Evolutionary conservation across 2,113 vertebrate species (phyloP).

Genomic region (Ictalurus punctatus): DNA sequence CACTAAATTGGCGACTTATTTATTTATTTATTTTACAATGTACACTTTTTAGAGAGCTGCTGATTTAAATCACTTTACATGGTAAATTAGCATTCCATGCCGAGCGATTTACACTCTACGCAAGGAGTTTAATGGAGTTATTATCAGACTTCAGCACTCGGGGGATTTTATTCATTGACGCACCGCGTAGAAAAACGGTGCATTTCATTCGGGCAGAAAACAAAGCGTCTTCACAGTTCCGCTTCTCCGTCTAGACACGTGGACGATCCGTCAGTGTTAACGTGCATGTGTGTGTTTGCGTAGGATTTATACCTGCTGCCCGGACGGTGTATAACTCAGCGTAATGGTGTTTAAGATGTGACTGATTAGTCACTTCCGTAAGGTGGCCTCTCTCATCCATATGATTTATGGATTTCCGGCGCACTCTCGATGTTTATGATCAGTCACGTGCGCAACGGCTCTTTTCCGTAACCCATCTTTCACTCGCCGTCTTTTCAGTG

Average conservation of each 20-base stretch:
- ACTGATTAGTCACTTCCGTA: slow-evolving; percentile 38
- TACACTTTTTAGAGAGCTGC: neutral
- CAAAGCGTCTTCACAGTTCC: neutral
- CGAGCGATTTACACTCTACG: neutral
- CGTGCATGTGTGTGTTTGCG: neutral
- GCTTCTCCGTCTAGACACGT: neutral
- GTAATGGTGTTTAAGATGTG: slow-evolving; percentile 34
- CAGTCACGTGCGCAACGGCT: neutral
- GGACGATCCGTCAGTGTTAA: neutral
- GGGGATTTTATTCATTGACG: neutral
- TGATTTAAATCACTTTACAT: neutral
- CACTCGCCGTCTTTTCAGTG: neutral
- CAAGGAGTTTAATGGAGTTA: neutral
- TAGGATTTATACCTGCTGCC: slow-evolving; percentile 40
- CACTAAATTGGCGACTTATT: neutral
- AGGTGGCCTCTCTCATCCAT: neutral
- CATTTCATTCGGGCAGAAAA: too few species aligned
- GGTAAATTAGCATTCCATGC: neutral
- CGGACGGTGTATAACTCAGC: slow-evolving; percentile 35
- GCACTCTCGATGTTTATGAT: slow-evolving; percentile 15
- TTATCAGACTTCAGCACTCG: neutral
- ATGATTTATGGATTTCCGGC: slow-evolving; percentile 32
- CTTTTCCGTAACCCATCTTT: neutral
- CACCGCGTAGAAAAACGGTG: neutral
- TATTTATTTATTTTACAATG: neutral